A percentile compares a stretch with the other conserved stretches of the same genome.
phyloP scores from a whole-genome alignment of 2,888 invertebrate genomes.

The Philhelius pedissequus region DNA sequence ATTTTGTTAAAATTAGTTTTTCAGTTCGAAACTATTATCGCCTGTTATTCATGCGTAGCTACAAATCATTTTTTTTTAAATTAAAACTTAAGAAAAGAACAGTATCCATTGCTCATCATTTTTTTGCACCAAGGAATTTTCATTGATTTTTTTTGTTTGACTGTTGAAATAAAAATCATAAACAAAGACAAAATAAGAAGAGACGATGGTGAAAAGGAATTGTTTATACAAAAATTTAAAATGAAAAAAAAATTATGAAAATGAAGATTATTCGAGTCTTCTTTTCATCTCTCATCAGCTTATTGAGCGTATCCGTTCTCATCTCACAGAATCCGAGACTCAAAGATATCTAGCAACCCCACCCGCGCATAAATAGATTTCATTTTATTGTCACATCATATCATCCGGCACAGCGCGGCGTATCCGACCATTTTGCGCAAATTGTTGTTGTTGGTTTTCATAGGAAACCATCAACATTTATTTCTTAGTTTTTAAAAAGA shows the following conservation, averaged over 20 bases:
- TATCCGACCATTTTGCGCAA: slow-evolving; percentile 53
- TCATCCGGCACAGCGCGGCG: slow-evolving; percentile 56
- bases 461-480: slow-evolving; percentile 2
- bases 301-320: background rate
- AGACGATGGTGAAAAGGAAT: background rate
- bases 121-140: background rate
- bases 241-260: slow-evolving; percentile 36
- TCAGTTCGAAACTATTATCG: slow-evolving; percentile 35
- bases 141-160: background rate
- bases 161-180: background rate
- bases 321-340: background rate
- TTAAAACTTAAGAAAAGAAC: background rate
- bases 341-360: background rate
- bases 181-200: background rate
- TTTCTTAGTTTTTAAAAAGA: background rate
- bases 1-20: no score
- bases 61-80: no score
- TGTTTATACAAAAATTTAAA: no score
- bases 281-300: slow-evolving; percentile 61
- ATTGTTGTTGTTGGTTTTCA: background rate
- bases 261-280: slow-evolving; percentile 37
- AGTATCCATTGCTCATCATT: background rate
- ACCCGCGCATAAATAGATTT: background rate
- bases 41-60: background rate
- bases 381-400: slow-evolving; percentile 67